These are phyloP conservation scores for Drosophila pseudoobscura DNA, from an alignment of 1,140 invertebrate species.

Conservation along the genomic window DNA sequence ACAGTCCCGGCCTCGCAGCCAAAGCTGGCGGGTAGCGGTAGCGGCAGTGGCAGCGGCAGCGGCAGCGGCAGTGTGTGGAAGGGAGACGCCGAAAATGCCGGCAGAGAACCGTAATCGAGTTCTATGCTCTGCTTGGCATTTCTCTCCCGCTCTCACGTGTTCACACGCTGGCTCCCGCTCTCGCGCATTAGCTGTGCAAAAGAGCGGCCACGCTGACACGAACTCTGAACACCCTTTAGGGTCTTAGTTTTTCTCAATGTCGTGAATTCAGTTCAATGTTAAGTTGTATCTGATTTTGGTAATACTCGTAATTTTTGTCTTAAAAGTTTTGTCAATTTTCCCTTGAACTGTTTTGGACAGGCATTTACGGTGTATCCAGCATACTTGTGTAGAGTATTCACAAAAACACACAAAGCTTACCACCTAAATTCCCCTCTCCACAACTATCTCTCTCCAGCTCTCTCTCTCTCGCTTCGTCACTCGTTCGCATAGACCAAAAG, in stretches of 20 bases:
- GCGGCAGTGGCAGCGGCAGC: not conserved
- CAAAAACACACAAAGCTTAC: no score
- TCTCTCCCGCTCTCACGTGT: slow-evolving; percentile 39
- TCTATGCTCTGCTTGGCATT: slow-evolving; percentile 55
- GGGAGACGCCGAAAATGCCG: slow-evolving; percentile 25
- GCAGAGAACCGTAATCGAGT: slow-evolving; percentile 59
- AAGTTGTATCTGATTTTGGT: no score
- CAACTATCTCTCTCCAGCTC: not conserved
- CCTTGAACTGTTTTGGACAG: not conserved
- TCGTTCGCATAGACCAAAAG: slow-evolving; percentile 8
- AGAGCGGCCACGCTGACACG: no score
- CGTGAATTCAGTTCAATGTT: no score
- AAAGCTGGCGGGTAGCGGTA: not conserved
- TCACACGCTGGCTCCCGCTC: slow-evolving; percentile 9
- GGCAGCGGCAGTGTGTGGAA: not conserved
- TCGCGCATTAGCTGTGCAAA: not conserved
- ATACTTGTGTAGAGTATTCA: no score
- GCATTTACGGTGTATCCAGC: no score
- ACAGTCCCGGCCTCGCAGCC: slow-evolving; percentile 5
- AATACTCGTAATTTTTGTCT: no score
- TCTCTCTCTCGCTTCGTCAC: not conserved
- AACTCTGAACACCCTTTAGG: slow-evolving; percentile 11
- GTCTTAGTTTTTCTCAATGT: not conserved
- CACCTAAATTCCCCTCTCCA: not conserved
- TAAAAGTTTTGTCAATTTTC: not conserved